Percentiles rank a stretch among this genome's conserved stretches.
These are phyloP conservation scores for Melanerpes aurifrons DNA, from an alignment of 2,113 vertebrate species.

Conservation along the genomic window DNA sequence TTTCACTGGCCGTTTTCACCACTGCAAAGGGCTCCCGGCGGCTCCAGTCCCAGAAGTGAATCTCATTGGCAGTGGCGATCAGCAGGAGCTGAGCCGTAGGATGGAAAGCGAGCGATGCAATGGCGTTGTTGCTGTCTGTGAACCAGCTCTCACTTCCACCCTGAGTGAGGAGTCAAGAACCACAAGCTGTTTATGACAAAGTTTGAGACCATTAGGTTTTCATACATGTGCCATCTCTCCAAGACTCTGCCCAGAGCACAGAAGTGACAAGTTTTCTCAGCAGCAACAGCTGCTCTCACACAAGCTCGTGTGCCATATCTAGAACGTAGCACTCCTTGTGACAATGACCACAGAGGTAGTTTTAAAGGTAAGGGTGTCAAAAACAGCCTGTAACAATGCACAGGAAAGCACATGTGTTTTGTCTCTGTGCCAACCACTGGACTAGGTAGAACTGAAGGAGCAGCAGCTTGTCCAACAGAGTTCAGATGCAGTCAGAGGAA, in stretches of 20 bases:
- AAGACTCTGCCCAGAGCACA: not conserved
- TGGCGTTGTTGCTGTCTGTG: constrained; percentile 97
- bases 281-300: not conserved
- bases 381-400: not conserved
- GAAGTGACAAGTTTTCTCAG: not conserved
- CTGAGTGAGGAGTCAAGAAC: constrained; percentile 75
- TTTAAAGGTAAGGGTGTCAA: not conserved
- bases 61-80: constrained; percentile 97
- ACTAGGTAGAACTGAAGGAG: not conserved
- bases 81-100: constrained; percentile 97
- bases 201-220: not conserved
- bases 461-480: not conserved
- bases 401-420: not conserved
- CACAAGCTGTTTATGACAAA: constrained; percentile 2
- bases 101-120: constrained; percentile 97
- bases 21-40: constrained; percentile 96
- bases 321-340: not conserved
- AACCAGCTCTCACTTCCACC: constrained; percentile 99
- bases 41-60: constrained; percentile 99
- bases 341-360: not conserved
- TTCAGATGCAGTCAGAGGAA: not conserved
- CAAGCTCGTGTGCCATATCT: not conserved
- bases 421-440: not conserved
- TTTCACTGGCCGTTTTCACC: constrained; percentile 96
- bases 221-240: not conserved